Base-by-base conservation (phyloP, 2,113 vertebrate species). In the Phaethon lepturus region DNA sequence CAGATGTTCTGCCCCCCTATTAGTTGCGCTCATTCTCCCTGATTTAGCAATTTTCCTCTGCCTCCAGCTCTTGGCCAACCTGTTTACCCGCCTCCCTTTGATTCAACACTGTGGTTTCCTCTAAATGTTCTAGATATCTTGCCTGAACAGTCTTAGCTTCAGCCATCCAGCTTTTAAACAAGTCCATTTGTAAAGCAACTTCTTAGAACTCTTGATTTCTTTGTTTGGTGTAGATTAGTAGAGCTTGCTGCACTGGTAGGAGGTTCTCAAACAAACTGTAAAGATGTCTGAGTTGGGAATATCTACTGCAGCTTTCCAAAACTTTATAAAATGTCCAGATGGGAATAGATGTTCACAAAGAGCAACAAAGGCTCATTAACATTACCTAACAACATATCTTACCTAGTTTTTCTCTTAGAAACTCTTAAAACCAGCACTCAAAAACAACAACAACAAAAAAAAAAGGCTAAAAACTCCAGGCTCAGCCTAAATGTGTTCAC, bases 71-170 rank as follows among this genome's bases (percentile, higher is more conserved):
- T 53, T 59, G 31, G 17, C 3, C 71, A 55, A 5, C 17, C 17
- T 56, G 6, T 31, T 49, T n/a, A 26, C 6, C 6, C 2, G 20
- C 6, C 1, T 19, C 5, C 4, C 4, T 77, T n/a, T 69, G 10
- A 55, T 89, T 81, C 17, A 47, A 15, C n/a, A n/a, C 19, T 49
- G 14, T 0, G 1, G 5, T 55, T 78, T 90, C 24, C 45, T 74
- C 11, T 44, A 60, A 68, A 22, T 10, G 5, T 42, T 73, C 19
- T 52, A 60, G 19, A 28, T 68, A 40, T 56, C 58, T 74, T 93
- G 17, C 5, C 24, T 90, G 49, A 71, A 58, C 12, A 42, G 3
- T 50, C 9, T 42, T 45, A 35, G 7, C 15, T 86, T 82, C 44
- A 63, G 14, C 33, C 31, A 38, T 44, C 5, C 42, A 71, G 13